Evolutionary conservation across 1,140 invertebrate species (phyloP), one percentile per base, ranked within the genome.

Genomic region (Drosophila hydei): DNA sequence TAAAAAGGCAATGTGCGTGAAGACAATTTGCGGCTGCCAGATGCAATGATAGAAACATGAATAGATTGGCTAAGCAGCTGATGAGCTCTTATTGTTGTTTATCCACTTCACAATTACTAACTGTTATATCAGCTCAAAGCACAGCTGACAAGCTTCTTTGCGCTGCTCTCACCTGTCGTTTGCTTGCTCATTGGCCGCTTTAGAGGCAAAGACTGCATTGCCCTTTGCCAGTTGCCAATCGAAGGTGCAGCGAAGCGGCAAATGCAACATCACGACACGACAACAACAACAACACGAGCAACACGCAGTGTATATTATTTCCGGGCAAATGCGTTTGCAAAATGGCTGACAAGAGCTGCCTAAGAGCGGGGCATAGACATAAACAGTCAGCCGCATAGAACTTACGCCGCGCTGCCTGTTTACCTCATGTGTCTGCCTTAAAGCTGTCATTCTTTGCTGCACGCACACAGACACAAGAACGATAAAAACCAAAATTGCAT

Each of bases 211-310:
- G 69, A 54, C 65, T 51, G 23, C n/a, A n/a, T n/a, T n/a, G n/a
- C n/a, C n/a, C n/a, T n/a, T n/a, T n/a, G n/a, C n/a, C n/a, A 45
- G 47, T 40, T 84, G 63, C 76, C 79, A 83, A 85, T 87, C 77
- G 78, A 52, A 74, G 55, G 74, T 80, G 81, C 81, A 87, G 74
- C 81, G 74, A 81, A 77, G 79, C 79, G 77, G 79, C 60, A 84
- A 84, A 84, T 84, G 79, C 76, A 84, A 84, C 79, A 84, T 72
- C 76, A 78, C 75, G 79, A 84, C 80, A 79, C 79, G 76, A 79
- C 62, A 75, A 47, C 51, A 62, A 42, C 60, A 71, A 7, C 47
- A 48, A 7, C 33, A 54, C 9, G 61, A 47, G 36, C 21, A 54
- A 6, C 38, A 60, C 42, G 64, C 59, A 73, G 60, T 11, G 58